Percentiles rank a stretch among this genome's conserved stretches.
Evolutionary conservation across 1,140 invertebrate species (phyloP).

Genomic region (Drosophila arawakana): DNA sequence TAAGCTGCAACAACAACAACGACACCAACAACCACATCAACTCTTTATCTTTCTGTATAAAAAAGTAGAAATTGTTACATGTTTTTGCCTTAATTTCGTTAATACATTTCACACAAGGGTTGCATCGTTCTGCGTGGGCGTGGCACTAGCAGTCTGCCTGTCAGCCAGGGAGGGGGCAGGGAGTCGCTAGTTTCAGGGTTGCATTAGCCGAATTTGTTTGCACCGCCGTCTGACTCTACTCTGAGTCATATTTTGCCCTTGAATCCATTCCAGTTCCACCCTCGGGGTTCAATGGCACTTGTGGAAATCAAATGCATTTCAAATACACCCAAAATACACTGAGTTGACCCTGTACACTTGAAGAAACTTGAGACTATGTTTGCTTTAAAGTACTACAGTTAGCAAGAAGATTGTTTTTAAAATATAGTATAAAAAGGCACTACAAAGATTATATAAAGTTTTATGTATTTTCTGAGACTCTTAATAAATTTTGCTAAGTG

Average conservation of each 20-base stretch:
- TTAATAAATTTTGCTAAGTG: too few relatives aligned
- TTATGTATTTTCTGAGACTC: too few relatives aligned
- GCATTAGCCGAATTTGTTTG: slow-evolving; percentile 68
- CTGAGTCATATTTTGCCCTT: slow-evolving; percentile 38
- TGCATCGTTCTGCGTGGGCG: slow-evolving; percentile 29
- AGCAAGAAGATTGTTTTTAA: too few relatives aligned
- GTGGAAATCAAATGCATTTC: slow-evolving; percentile 61
- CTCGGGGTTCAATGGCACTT: slow-evolving; percentile 34
- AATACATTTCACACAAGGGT: slow-evolving; percentile 51
- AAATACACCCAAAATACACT: slow-evolving; percentile 2
- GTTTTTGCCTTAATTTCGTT: slow-evolving; percentile 62
- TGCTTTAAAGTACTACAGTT: too few relatives aligned
- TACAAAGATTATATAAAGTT: too few relatives aligned
- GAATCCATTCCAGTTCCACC: slow-evolving; percentile 13
- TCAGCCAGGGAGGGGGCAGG: not conserved
- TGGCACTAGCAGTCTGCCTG: not conserved
- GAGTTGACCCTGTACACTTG: not conserved
- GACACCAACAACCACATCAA: slow-evolving; percentile 30
- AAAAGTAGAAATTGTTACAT: slow-evolving; percentile 53
- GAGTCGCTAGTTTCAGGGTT: slow-evolving; percentile 10
- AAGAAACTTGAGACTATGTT: too few relatives aligned
- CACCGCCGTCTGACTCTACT: slow-evolving; percentile 61
- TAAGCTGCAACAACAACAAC: slow-evolving; percentile 74
- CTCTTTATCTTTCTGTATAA: slow-evolving; percentile 23
- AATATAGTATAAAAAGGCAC: too few relatives aligned